Evolutionary conservation across 2,113 vertebrate species (phyloP), one percentile per base, ranked within the genome.

Genomic region (Nasalis larvatus): DNA sequence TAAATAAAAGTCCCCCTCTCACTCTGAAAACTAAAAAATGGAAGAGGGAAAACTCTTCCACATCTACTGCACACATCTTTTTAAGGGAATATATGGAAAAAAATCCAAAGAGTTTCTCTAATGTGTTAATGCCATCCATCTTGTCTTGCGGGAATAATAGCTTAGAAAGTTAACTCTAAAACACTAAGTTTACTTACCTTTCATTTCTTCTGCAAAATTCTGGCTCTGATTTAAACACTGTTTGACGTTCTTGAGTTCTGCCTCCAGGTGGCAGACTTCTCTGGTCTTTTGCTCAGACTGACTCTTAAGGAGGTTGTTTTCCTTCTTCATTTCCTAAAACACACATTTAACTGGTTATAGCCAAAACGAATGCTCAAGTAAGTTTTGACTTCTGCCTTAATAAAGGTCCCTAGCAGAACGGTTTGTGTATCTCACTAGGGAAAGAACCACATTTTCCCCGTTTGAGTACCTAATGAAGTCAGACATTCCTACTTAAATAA

Each of bases 271-370:
- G 97, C 92, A 97, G 78, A 99, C 95, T 76, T 98, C 98, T 96
- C 97, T 98, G 42, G 45, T 93, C 91, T 98, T 99, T 95, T 99
- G 99, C 95, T 99, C 98, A 93, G 99, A 97, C 77, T 99, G 99
- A 80, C 97, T 98, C 40, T 96, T 95, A 13, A 99, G 89, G 58
- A 98, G 89, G 60, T 98, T 98, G 96, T 99, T 99, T 83, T 99
- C 99, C 95, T 98, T 98, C 92, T 99, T 99, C 54, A 98, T 77
- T 97, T 99, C 99, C 99, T 99, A 96, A 69, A 96, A 54, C 18
- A 97, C 45, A 94, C 27, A 92, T 37, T 81, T 23, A 42, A 6
- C 54, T 47, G 77, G 63, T 85, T 90, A 85, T 8, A 84, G 60
- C 30, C 25, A 20, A 84, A 94, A 89, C 35, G 86, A 88, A 95